Percentiles rank a stretch among this genome's conserved stretches.
Conservation (phyloP, 2,888 invertebrate species). For the Drosophila nr. perissopoda region DNA sequence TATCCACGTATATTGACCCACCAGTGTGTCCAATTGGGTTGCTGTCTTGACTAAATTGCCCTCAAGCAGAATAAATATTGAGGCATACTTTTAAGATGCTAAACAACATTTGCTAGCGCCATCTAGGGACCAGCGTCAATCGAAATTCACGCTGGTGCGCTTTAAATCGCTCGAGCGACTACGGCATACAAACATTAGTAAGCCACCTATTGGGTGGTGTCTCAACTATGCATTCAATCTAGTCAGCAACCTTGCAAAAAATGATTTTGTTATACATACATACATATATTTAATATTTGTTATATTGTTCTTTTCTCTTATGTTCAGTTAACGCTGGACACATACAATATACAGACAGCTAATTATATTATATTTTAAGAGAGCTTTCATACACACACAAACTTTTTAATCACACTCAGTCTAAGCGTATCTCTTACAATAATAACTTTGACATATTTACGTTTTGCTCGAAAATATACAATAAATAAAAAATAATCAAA, state of each 20-base stretch:
- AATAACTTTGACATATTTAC: background rate
- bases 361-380: background rate
- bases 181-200: background rate
- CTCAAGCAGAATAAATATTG: background rate
- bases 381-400: background rate
- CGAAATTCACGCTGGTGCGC: background rate
- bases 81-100: background rate
- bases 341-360: background rate
- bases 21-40: background rate
- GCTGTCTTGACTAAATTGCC: background rate
- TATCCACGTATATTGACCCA: background rate
- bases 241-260: background rate
- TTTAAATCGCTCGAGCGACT: background rate
- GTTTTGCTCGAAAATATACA: background rate
- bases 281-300: background rate
- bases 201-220: background rate
- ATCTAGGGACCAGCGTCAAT: background rate
- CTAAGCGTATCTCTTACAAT: background rate
- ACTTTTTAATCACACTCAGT: background rate
- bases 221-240: background rate
- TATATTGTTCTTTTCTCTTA: background rate
- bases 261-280: background rate
- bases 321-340: background rate
- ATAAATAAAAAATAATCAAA: background rate
- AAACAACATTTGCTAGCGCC: background rate